phyloP scores from a whole-genome alignment of 2,797 vertebrate species.

The Coilia nasus region DNA sequence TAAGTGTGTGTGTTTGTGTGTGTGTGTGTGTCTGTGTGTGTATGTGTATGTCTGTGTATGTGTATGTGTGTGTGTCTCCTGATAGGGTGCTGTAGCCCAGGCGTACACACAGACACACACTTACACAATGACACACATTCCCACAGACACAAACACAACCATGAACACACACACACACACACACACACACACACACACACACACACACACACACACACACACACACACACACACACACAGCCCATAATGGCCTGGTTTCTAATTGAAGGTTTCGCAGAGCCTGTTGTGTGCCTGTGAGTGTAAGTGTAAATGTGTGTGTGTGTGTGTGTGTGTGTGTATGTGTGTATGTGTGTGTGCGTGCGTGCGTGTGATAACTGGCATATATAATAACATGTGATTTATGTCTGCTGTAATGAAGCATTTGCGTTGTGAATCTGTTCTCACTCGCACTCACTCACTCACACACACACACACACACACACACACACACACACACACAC shows the following conservation, averaged over 20 bases:
- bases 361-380: slow-evolving; percentile 37
- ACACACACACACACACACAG: too few relatives aligned
- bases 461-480: slow-evolving; percentile 9
- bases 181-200: not conserved
- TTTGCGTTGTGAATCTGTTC: slow-evolving; percentile 41
- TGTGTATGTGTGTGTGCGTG: slow-evolving; percentile 8
- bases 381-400: slow-evolving; percentile 59
- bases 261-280: slow-evolving; percentile 4
- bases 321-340: slow-evolving; percentile 34
- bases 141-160: slow-evolving; percentile 2
- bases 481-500: not conserved
- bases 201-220: not conserved
- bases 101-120: not conserved
- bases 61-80: not conserved
- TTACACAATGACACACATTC: not conserved
- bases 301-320: too few relatives aligned
- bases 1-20: not conserved
- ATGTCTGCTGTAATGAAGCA: slow-evolving; percentile 56
- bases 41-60: not conserved
- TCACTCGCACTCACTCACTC: slow-evolving; percentile 30
- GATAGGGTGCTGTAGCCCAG: not conserved
- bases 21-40: not conserved
- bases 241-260: not conserved
- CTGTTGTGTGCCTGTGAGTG: not conserved
- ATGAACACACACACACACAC: not conserved